A percentile compares a stretch with the other conserved stretches of the same genome.
Conservation (phyloP, 2,888 invertebrate genomes). For the Octodonta nipae region DNA sequence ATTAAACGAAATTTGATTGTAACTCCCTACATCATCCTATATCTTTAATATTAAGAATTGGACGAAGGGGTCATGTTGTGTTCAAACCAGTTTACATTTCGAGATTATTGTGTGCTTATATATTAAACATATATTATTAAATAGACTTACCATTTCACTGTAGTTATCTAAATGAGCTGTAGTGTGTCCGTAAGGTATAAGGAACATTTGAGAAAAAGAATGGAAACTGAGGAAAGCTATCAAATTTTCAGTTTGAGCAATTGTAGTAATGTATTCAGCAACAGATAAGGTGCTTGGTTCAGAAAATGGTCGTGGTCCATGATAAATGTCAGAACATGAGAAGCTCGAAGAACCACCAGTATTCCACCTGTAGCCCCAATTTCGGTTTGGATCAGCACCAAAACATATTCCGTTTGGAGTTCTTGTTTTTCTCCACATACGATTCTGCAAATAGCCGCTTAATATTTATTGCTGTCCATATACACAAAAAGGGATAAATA, state of each 20-base stretch:
- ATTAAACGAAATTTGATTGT: too few species aligned
- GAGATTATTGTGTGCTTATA: too few species aligned
- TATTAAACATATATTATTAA: too few species aligned
- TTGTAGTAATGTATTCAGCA: slow-evolving; percentile 40
- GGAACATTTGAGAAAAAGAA: slow-evolving; percentile 55
- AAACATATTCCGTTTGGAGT: slow-evolving; percentile 40
- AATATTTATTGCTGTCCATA: too few species aligned
- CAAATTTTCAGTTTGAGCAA: slow-evolving; percentile 20
- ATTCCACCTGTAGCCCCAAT: slow-evolving; percentile 59
- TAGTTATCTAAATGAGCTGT: slow-evolving; percentile 43
- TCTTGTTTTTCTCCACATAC: slow-evolving; percentile 60
- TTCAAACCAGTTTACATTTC: too few species aligned
- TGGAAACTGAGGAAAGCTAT: slow-evolving; percentile 57
- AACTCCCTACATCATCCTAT: too few species aligned
- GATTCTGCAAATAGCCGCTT: too few species aligned
- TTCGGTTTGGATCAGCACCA: slow-evolving; percentile 67
- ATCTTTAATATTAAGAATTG: too few species aligned
- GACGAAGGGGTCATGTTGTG: too few species aligned
- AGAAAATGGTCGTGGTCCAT: slow-evolving; percentile 55
- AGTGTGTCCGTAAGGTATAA: slow-evolving; percentile 59
- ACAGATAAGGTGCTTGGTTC: slow-evolving; percentile 50
- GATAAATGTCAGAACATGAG: slow-evolving; percentile 50
- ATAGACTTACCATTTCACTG: slow-evolving; percentile 44
- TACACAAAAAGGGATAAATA: too few species aligned
- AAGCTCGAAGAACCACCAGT: slow-evolving; percentile 41